A percentile compares a stretch with the other conserved stretches of the same genome.
phyloP scores from a whole-genome alignment of 1,140 invertebrate species.

The Drosophila lowei region DNA sequence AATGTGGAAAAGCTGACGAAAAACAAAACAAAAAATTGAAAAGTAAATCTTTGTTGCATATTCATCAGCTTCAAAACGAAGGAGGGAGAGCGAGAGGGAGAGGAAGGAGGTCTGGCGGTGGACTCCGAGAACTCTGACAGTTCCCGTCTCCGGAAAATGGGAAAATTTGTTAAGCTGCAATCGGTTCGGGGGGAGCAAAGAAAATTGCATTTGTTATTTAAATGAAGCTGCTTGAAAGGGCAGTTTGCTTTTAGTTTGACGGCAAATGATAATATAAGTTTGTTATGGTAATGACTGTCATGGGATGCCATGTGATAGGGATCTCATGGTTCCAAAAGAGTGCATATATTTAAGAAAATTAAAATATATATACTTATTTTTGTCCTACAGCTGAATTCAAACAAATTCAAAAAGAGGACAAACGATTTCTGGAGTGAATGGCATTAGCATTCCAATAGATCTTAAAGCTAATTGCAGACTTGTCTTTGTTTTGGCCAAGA shows the following conservation, averaged over 20 bases:
- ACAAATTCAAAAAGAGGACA: too few species aligned
- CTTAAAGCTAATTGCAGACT: slow-evolving; percentile 18
- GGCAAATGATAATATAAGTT: slow-evolving; percentile 17
- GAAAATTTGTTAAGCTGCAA: slow-evolving; percentile 27
- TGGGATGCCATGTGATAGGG: too few species aligned
- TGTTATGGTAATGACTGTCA: slow-evolving; percentile 26
- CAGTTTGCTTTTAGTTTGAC: slow-evolving; percentile 20
- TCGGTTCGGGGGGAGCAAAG: slow-evolving; percentile 3
- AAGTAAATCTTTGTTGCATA: slow-evolving; percentile 54
- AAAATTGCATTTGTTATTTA: slow-evolving; percentile 34
- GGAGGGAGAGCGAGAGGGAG: neutral
- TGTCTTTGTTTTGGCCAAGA: slow-evolving; percentile 23
- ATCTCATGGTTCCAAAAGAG: too few species aligned
- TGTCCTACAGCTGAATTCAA: too few species aligned
- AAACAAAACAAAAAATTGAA: slow-evolving; percentile 26
- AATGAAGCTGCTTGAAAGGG: slow-evolving; percentile 37
- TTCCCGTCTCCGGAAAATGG: slow-evolving; percentile 4
- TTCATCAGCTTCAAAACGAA: slow-evolving; percentile 40
- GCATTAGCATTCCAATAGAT: too few species aligned
- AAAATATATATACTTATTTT: too few species aligned
- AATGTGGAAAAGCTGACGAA: neutral
- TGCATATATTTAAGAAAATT: too few species aligned
- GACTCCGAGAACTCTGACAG: slow-evolving; percentile 22
- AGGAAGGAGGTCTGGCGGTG: too few species aligned
- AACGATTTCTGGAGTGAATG: neutral